phyloP scores from a whole-genome alignment of 2,113 vertebrate genomes.

The Ornithorhynchus anatinus region DNA sequence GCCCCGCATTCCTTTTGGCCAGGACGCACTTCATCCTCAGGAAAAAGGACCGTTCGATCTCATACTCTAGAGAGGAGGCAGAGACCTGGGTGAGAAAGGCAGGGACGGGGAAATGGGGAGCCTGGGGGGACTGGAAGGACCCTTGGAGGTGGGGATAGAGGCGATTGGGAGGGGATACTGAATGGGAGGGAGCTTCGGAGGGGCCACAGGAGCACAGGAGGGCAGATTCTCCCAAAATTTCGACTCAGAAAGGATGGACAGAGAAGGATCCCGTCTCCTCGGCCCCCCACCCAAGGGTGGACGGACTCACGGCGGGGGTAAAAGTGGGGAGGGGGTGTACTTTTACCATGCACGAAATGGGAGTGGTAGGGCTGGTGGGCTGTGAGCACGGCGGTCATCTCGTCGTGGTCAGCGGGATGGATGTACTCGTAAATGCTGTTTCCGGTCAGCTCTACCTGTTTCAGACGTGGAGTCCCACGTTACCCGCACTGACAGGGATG shows the following conservation, averaged over 20 bases:
- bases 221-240: too few species aligned
- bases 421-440: constrained; percentile 98
- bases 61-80: constrained; percentile 80
- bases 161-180: too few species aligned
- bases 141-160: too few species aligned
- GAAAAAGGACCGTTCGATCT: constrained; percentile 97
- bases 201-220: too few species aligned
- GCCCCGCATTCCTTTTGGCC: constrained; percentile 94
- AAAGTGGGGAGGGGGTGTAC: accelerated
- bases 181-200: too few species aligned
- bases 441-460: constrained; percentile 97
- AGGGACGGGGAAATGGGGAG: background rate
- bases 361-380: constrained; percentile 97
- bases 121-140: accelerated
- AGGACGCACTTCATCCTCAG: constrained; percentile 97
- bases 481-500: too few species aligned
- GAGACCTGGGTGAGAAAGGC: background rate
- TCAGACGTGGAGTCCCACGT: constrained; percentile 24
- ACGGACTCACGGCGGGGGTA: background rate
- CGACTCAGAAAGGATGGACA: too few species aligned
- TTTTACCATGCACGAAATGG: constrained; percentile 94
- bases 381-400: constrained; percentile 95
- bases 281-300: background rate
- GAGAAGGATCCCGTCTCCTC: too few species aligned
- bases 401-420: constrained; percentile 95